Base-by-base conservation (phyloP, 2,888 invertebrate genomes). In the Limnephilus rhombicus region DNA sequence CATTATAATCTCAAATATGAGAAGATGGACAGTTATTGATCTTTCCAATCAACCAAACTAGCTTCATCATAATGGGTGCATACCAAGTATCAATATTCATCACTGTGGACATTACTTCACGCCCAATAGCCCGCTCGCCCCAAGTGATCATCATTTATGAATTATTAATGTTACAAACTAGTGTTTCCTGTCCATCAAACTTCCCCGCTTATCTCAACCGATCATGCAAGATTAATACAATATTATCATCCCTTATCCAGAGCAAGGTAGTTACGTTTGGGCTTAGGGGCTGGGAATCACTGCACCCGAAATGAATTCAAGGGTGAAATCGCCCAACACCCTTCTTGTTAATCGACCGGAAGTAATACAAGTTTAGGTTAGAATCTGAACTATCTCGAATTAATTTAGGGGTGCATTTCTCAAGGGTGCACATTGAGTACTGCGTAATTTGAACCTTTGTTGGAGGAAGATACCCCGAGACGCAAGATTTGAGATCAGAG, bases 141-240 rank as follows among this genome's bases (percentile, higher is more conserved):
- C 41, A 85, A 85, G 85, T 45, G n/a, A 85, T 87, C 87, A 87
- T 68, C 87, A n/a, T 29, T 53, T 31, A 68, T 68, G 87, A 87
- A 53, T 87, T 68, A 87, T 87, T 87, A 29, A 87, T 34, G n/a
- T 31, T 18, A 18, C 87, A 41, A 29, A 85, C 85, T 37, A 41
- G 85, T 41, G 9, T n/a, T 45, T 29, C 49, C 53, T n/a, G 53
- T 53, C 87, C 87, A 53, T 53, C 87, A 87, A 87, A 68, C 53
- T 68, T 49, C 24, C 82, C 82, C 41, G 68, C 87, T n/a, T 87
- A 49, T 53, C 87, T 31, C 87, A 18, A 24, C n/a, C 53, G 87
- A 87, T 87, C 87, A 49, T 87, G 29, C 87, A 87, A 87, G 87
- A 87, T 87, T 87, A 87, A 87, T 87, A 87, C 53, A 53, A 53